Conservation (phyloP, 2,797 vertebrate genomes). For the Cossypha polioptera region DNA sequence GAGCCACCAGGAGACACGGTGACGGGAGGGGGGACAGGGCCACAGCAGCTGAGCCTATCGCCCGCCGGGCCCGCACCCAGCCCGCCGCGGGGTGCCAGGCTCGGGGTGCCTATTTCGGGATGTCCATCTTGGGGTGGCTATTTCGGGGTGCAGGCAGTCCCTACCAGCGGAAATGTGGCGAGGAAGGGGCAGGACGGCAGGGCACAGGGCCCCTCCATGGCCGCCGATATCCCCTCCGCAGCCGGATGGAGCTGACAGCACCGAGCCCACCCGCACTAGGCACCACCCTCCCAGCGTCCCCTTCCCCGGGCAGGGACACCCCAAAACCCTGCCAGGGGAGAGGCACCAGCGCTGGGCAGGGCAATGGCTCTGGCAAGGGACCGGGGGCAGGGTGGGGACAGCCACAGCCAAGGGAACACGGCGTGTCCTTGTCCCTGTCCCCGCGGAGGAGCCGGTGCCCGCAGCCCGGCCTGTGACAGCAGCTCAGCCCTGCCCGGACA, state of each 20-base stretch:
- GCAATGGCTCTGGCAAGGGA: background rate
- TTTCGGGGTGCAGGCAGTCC: background rate
- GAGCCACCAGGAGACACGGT: background rate
- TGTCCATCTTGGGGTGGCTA: background rate
- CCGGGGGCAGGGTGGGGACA: background rate
- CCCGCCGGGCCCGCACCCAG: background rate
- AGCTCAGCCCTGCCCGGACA: background rate
- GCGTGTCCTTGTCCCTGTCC: background rate
- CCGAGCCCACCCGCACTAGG: accelerated
- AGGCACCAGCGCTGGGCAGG: background rate
- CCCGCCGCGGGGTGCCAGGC: background rate
- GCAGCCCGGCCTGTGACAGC: background rate
- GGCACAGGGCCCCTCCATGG: background rate
- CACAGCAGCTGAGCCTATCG: background rate
- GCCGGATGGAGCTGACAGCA: background rate
- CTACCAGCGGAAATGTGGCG: background rate
- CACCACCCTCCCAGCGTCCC: accelerated
- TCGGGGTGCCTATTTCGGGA: background rate
- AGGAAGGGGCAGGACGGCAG: accelerated
- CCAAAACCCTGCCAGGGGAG: background rate
- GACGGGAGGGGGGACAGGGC: background rate
- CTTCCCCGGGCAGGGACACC: background rate
- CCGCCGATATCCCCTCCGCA: background rate
- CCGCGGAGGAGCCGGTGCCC: background rate
- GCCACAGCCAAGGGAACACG: accelerated